Evolutionary conservation across 2,113 vertebrate species (phyloP).

Genomic region (Hylia prasina): DNA sequence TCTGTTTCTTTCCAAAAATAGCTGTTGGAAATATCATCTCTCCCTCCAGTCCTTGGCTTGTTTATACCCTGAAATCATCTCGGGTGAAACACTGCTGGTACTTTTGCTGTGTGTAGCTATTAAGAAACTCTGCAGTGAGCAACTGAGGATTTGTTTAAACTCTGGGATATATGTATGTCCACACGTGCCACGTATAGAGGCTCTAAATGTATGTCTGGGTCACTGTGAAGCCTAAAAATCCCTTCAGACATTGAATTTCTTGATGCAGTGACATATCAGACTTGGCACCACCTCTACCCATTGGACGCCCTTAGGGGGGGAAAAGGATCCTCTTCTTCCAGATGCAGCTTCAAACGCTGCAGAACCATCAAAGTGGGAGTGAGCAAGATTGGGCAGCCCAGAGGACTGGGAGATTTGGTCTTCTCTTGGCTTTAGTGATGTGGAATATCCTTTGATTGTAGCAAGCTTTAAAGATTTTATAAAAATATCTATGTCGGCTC

Average conservation of each 20-base stretch:
- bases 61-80: neutral
- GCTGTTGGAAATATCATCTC: neutral
- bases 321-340: neutral
- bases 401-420: neutral
- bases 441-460: neutral
- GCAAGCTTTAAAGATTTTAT: neutral
- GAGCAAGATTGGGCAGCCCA: neutral
- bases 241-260: neutral
- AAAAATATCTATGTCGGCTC: neutral
- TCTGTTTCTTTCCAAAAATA: neutral
- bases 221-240: neutral
- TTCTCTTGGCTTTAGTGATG: neutral
- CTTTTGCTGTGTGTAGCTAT: neutral
- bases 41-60: neutral
- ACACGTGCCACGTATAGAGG: rapidly evolving
- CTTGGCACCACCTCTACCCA: neutral
- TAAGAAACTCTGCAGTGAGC: neutral
- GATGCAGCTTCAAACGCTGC: neutral
- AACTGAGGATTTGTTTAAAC: neutral
- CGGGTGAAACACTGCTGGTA: neutral
- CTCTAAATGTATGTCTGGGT: neutral
- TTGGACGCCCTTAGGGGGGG: rapidly evolving
- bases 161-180: neutral
- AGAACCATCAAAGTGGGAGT: neutral
- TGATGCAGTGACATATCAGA: neutral